phyloP scores from a whole-genome alignment of 2,113 vertebrate genomes.

The Aspidoscelis tigris region DNA sequence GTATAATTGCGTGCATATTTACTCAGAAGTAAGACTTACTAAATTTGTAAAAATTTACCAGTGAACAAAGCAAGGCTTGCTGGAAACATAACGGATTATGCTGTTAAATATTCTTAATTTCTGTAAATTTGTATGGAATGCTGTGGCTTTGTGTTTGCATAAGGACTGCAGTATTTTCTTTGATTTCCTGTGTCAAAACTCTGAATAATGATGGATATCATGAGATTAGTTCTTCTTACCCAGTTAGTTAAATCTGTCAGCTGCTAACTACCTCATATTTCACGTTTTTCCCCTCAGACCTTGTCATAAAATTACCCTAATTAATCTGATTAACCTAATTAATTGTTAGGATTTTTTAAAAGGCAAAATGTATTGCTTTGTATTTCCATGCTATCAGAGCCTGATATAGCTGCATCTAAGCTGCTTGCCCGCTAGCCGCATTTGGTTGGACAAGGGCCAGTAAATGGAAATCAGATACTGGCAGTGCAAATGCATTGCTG shows the following conservation, averaged over 20 bases:
- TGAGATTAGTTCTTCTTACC: background rate
- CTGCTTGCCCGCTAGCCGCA: too few relatives aligned
- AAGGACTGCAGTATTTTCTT: background rate
- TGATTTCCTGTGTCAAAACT: background rate
- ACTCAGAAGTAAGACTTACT: background rate
- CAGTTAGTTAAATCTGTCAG: background rate
- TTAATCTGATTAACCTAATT: too few relatives aligned
- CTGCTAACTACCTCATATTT: background rate
- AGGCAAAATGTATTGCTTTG: too few relatives aligned
- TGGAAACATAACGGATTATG: background rate
- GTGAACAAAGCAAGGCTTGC: background rate
- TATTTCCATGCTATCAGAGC: too few relatives aligned
- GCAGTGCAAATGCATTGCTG: too few relatives aligned
- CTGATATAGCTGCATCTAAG: too few relatives aligned
- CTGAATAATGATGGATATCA: background rate
- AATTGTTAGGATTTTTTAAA: too few relatives aligned
- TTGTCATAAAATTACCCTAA: background rate
- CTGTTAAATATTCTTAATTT: background rate
- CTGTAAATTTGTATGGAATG: background rate
- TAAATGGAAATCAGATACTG: too few relatives aligned
- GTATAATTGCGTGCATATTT: background rate
- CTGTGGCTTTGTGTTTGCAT: background rate
- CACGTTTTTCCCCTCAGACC: background rate
- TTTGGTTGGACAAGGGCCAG: too few relatives aligned
- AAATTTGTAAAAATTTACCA: background rate